Base-by-base conservation (phyloP, 2,113 vertebrate genomes). In the Esox niger region DNA sequence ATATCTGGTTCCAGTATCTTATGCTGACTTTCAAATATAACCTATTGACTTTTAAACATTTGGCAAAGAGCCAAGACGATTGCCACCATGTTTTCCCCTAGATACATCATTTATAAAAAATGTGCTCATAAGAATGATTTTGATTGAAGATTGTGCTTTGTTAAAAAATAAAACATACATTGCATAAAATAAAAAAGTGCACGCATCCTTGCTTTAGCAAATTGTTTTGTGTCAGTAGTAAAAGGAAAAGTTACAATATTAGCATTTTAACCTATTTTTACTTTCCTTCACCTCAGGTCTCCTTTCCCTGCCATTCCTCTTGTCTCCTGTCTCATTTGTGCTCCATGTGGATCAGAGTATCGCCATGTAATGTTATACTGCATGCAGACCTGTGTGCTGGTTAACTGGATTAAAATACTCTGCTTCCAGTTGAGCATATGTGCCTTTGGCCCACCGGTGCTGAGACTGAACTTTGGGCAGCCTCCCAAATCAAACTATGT, bases 1-100 rank as follows among this genome's bases (percentile, higher is more conserved):
- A 79, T 81, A 74, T 58, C 69, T 79, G 68, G 79, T 83, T 79
- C 79, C 69, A 74, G 76, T 74, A 17, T 54, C 69, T 54, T 54
- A 13, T 68, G 79, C 77, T 66, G 68, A 77, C 74, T 72, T 25
- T n/a, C n/a, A n/a, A 30, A 33, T 4, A 33, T n/a, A 71, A 49
- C 35, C 62, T 62, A 63, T 27, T 64, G 62, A 49, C 25, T 49
- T 49, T 30, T 23, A 62, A n/a, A n/a, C 62, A 35, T 55, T 9
- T 8, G 66, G 75, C 64, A 13, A 2, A 1, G 3, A 4, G 65
- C 74, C 68, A 71, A 26, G 52, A 35, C n/a, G 3, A 25, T 61
- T 11, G 35, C n/a, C n/a, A n/a, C 11, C 10, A 46, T 46, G 43
- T 46, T 1, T 46, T 46, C 10, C 10, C 32, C 43, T 46, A 15